A percentile compares a stretch with the other conserved stretches of the same genome.
Conservation (phyloP, 2,888 invertebrate species). For the Polietes domitor region DNA sequence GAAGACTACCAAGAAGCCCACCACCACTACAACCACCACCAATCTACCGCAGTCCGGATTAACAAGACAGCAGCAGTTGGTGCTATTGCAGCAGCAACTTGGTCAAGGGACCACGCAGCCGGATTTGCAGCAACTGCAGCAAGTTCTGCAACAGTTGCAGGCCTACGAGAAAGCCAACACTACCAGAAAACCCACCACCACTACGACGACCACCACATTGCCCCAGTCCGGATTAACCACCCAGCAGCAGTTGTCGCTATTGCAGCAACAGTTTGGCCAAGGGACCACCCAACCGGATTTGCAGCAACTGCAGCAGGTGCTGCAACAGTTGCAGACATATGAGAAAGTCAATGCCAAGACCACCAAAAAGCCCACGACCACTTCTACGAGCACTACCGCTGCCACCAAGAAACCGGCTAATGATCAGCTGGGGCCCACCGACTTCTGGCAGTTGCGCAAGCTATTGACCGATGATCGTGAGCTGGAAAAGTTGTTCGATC, state of each 20-base stretch:
- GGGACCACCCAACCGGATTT: slow-evolving; percentile 65
- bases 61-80: slow-evolving; percentile 58
- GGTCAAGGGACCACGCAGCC: slow-evolving; percentile 43
- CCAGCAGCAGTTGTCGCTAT: slow-evolving; percentile 56
- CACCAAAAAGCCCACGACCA: not conserved
- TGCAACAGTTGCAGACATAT: slow-evolving; percentile 73
- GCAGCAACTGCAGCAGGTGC: slow-evolving; percentile 72
- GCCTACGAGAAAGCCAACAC: slow-evolving; percentile 71
- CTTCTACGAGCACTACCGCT: slow-evolving; percentile 10
- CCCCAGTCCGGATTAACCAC: slow-evolving; percentile 41
- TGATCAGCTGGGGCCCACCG: slow-evolving; percentile 73
- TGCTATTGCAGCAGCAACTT: slow-evolving; percentile 53
- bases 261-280: slow-evolving; percentile 51
- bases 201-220: not conserved
- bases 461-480: slow-evolving; percentile 81
- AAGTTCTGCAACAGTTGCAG: slow-evolving; percentile 73
- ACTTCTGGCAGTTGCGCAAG: slow-evolving; percentile 81
- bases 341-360: slow-evolving; percentile 70
- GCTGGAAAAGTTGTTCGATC: slow-evolving; percentile 77
- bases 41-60: not conserved
- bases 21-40: not conserved
- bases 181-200: slow-evolving; percentile 18
- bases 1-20: slow-evolving; percentile 39
- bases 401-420: slow-evolving; percentile 37
- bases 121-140: slow-evolving; percentile 72